Evolutionary conservation across 2,113 vertebrate genomes (phyloP).

Genomic region (Hippocampus zosterae): DNA sequence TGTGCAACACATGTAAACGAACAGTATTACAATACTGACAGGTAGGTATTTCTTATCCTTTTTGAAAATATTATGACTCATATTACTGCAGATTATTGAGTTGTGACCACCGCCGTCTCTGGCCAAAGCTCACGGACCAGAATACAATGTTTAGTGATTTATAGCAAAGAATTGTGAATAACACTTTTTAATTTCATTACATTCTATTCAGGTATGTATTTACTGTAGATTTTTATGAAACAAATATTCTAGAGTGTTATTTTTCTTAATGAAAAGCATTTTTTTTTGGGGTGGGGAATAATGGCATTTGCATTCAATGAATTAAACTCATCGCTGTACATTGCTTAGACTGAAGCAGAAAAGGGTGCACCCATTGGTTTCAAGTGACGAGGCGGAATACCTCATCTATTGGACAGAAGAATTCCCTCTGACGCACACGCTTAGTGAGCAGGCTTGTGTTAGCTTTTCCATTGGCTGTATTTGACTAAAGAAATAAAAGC

Average conservation of each 20-base stretch:
- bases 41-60: too few relatives aligned
- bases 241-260: neutral
- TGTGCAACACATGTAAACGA: too few relatives aligned
- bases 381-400: neutral
- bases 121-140: too few relatives aligned
- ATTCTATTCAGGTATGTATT: neutral
- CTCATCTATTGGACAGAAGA: neutral
- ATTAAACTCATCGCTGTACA: neutral
- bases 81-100: too few relatives aligned
- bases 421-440: slow-evolving; percentile 8
- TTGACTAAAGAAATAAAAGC: slow-evolving; percentile 12
- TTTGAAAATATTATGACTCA: too few relatives aligned
- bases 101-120: too few relatives aligned
- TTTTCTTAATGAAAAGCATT: neutral
- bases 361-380: neutral
- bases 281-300: too few relatives aligned
- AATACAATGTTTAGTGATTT: too few relatives aligned
- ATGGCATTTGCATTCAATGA: too few relatives aligned
- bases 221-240: neutral
- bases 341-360: neutral
- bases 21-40: too few relatives aligned
- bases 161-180: too few relatives aligned
- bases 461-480: slow-evolving; percentile 6
- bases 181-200: too few relatives aligned
- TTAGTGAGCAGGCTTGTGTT: neutral